phyloP scores from a whole-genome alignment of 2,797 vertebrate genomes.

The Macropus fuliginosus region DNA sequence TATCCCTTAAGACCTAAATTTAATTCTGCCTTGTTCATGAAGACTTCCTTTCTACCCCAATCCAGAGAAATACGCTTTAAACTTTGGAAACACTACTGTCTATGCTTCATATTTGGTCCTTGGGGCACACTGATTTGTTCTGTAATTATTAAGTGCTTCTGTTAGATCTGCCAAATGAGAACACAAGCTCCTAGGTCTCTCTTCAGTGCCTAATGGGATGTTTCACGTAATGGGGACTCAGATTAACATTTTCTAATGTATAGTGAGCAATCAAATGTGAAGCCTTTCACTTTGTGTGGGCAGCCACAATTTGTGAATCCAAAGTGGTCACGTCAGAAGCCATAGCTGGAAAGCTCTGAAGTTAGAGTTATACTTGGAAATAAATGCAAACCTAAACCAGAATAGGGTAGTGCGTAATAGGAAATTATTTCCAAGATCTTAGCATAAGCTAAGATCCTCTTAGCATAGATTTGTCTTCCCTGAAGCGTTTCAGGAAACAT shows the following conservation, averaged over 20 bases:
- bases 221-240: not conserved
- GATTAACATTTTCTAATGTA: not conserved
- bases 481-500: not conserved
- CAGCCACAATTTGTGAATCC: not conserved
- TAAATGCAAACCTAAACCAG: constrained; percentile 23
- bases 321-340: not conserved
- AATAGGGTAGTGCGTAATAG: not conserved
- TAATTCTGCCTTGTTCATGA: not conserved
- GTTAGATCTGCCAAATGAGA: not conserved
- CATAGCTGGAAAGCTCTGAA: not conserved
- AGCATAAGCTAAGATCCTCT: too few species aligned
- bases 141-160: not conserved
- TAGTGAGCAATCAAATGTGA: not conserved
- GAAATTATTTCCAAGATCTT: not conserved
- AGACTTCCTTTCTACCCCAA: not conserved
- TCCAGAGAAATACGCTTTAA: not conserved
- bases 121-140: not conserved
- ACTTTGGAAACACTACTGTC: not conserved
- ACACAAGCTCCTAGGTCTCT: not conserved
- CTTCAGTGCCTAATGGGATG: not conserved
- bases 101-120: not conserved
- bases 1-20: not conserved
- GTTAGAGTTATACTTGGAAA: not conserved
- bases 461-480: not conserved
- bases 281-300: not conserved